These are phyloP conservation scores for Bursaphelenchus okinawaensis DNA, from an alignment of 2,888 invertebrate genomes.

Conservation along the genomic window DNA sequence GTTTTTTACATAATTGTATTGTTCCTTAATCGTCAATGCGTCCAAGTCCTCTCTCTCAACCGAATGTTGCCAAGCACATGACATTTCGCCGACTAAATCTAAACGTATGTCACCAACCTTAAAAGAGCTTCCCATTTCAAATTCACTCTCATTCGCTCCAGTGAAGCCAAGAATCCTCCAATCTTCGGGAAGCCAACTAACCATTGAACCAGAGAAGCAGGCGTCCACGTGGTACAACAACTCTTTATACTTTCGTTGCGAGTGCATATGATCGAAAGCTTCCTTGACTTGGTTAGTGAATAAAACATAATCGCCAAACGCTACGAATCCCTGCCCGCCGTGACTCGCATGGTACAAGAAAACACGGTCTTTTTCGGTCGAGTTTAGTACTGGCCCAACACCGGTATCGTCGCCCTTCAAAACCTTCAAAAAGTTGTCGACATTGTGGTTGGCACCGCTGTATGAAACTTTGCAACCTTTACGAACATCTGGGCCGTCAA, in stretches of 20 bases:
- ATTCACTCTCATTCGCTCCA: no score
- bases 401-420: constrained; percentile 58
- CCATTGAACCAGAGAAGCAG: constrained; percentile 66
- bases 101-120: no score
- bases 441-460: constrained; percentile 62
- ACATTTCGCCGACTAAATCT: no score
- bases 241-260: constrained; percentile 60
- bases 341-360: constrained; percentile 67
- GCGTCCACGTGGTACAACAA: constrained; percentile 66
- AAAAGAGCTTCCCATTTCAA: no score
- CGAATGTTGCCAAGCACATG: no score
- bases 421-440: constrained; percentile 64
- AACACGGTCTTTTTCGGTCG: constrained; percentile 64
- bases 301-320: constrained; percentile 61
- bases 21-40: no score
- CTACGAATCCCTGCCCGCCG: constrained; percentile 64
- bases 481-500: constrained; percentile 65
- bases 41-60: no score
- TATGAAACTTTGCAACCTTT: constrained; percentile 64
- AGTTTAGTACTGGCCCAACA: constrained; percentile 49
- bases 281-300: constrained; percentile 58
- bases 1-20: no score
- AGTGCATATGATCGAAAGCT: constrained; percentile 60
- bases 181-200: no score
- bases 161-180: no score